Evolutionary conservation across 1,140 invertebrate species (phyloP).

Genomic region (Eumaeus atala): DNA sequence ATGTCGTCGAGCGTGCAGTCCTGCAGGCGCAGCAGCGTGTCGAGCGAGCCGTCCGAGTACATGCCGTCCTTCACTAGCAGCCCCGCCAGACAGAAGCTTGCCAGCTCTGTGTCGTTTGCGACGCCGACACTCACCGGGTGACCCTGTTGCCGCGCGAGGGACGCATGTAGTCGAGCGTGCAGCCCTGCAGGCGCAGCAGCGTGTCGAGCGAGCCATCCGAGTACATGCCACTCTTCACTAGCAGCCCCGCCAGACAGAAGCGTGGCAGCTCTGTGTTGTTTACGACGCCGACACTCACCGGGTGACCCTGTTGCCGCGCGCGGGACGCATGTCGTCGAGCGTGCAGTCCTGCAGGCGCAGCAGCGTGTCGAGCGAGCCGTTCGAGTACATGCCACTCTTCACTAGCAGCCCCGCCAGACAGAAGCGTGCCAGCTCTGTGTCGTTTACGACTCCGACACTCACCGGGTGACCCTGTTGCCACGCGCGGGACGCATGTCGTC

Average conservation of each 20-base stretch:
- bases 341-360: slow-evolving; percentile 86
- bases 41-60: slow-evolving; percentile 83
- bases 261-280: slow-evolving; percentile 79
- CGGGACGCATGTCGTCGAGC: slow-evolving; percentile 85
- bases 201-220: slow-evolving; percentile 83
- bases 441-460: slow-evolving; percentile 7
- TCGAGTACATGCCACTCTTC: slow-evolving; percentile 84
- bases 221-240: slow-evolving; percentile 85
- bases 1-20: slow-evolving; percentile 90
- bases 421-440: slow-evolving; percentile 72
- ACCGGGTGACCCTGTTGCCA: slow-evolving; percentile 78
- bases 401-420: slow-evolving; percentile 84
- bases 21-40: slow-evolving; percentile 82
- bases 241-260: slow-evolving; percentile 85
- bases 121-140: slow-evolving; percentile 41
- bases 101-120: slow-evolving; percentile 76
- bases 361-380: slow-evolving; percentile 82
- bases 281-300: slow-evolving; percentile 24
- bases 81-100: slow-evolving; percentile 83
- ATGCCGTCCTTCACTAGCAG: slow-evolving; percentile 87
- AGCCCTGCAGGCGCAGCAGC: slow-evolving; percentile 85
- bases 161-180: slow-evolving; percentile 87
- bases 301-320: slow-evolving; percentile 44
- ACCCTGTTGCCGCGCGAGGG: too few relatives aligned
- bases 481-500: slow-evolving; percentile 83